Evolutionary conservation across 2,113 vertebrate species (phyloP), one percentile per base, ranked within the genome.

Genomic region (Carassius carassius): DNA sequence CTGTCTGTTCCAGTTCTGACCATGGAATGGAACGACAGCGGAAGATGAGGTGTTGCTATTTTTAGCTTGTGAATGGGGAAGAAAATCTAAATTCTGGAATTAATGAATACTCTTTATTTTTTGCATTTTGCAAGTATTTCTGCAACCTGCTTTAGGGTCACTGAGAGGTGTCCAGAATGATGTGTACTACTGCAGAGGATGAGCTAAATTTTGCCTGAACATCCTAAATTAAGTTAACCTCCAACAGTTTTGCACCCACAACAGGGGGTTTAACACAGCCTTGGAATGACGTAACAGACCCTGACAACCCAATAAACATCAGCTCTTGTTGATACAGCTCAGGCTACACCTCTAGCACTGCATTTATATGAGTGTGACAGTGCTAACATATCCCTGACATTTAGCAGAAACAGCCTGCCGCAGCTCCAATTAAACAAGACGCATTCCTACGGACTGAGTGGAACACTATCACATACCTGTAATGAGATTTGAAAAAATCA

Each of bases 41-140:
- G 82, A 85, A 87, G 84, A 87, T 82, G 87, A 88, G 83, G 76
- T 60, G 41, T 21, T 25, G 83, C 83, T 87, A 89, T 90, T 86
- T 88, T 81, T 86, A 86, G 84, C 51, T 47, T 58, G 3, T 25
- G 62, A 49, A 69, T 0, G 4, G 60, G 23, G 56, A 21, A 60
- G 67, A 23, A 60, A 47, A 69, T 17, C 3, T 2, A 83, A 47
- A 78, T 58, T 25, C 16, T 70, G 13, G 44, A 32, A 77, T 21
- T 11, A 4, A 83, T 35, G 0, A 37, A 70, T 13, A 2, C 14
- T 11, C 29, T 9, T 21, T 29, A 7, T 72, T 21, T 49, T 23
- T 62, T 17, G 67, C 1, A 3, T 49, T 14, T 23, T 5, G 23
- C 32, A 44, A 44, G 41, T 44, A 11, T 44, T 44, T 3, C 10